Conservation (phyloP, 2,113 vertebrate genomes). For the Synchiropus splendidus region DNA sequence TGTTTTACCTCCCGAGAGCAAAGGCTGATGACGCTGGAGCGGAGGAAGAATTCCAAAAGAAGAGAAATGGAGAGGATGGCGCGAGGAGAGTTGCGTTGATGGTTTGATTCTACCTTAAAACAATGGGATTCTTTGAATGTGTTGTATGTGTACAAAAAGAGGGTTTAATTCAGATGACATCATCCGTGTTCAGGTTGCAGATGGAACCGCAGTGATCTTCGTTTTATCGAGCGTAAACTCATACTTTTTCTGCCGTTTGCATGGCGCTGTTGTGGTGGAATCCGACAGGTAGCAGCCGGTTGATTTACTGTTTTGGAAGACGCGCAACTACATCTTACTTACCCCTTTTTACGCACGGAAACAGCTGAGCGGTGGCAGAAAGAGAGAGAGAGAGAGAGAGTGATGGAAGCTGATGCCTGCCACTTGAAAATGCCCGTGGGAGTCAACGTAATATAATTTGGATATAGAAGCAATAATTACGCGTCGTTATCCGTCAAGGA, state of each 20-base stretch:
- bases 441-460: slow-evolving; percentile 63
- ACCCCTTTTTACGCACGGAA: slow-evolving; percentile 30
- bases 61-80: neutral
- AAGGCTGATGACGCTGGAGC: slow-evolving; percentile 56
- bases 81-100: slow-evolving; percentile 9
- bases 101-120: no score
- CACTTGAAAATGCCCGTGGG: slow-evolving; percentile 56
- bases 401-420: slow-evolving; percentile 51
- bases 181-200: slow-evolving; percentile 42
- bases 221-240: no score
- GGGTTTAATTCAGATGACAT: slow-evolving; percentile 39
- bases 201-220: slow-evolving; percentile 23
- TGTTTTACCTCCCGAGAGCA: slow-evolving; percentile 47
- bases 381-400: slow-evolving; percentile 32
- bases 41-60: slow-evolving; percentile 31
- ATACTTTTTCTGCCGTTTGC: no score
- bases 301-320: neutral
- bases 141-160: no score
- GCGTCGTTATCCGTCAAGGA: no score
- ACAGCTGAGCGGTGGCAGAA: slow-evolving; percentile 30
- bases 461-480: slow-evolving; percentile 33
- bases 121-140: no score
- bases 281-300: slow-evolving; percentile 16
- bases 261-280: slow-evolving; percentile 21
- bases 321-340: no score